Percentiles rank a stretch among this genome's conserved stretches.
Evolutionary conservation across 2,113 vertebrate genomes (phyloP).

Genomic region (Chelonoidis abingdonii): DNA sequence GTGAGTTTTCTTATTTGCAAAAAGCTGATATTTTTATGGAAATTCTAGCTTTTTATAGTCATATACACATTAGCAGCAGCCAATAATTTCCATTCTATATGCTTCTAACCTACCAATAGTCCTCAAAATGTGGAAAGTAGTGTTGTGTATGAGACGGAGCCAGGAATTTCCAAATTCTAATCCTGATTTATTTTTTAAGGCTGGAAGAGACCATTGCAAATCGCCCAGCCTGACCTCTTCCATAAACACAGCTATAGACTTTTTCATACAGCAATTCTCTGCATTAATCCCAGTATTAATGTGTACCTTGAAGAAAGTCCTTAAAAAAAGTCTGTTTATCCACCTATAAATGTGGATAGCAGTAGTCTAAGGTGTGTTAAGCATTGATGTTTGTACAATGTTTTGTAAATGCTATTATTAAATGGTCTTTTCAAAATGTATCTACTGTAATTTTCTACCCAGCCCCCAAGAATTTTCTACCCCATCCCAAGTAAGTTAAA

Average conservation of each 20-base stretch:
- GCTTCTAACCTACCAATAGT: background rate
- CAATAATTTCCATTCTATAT: background rate
- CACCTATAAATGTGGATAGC: rapidly evolving
- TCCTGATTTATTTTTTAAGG: background rate
- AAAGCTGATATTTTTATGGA: background rate
- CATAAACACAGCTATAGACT: rapidly evolving
- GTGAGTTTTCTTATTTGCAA: background rate
- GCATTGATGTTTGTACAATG: background rate
- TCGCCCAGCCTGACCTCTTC: rapidly evolving
- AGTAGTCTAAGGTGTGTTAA: background rate
- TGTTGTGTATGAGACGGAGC: rapidly evolving
- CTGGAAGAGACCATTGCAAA: background rate
- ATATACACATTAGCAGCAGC: background rate
- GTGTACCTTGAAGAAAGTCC: background rate
- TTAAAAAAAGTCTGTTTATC: background rate
- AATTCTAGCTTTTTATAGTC: background rate
- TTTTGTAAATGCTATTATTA: background rate
- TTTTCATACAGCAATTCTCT: background rate
- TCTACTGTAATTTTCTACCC: background rate
- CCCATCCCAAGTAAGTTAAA: rapidly evolving
- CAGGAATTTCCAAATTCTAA: background rate
- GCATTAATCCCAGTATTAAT: background rate
- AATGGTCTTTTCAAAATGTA: rapidly evolving
- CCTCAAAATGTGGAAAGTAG: rapidly evolving
- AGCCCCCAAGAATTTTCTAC: background rate